phyloP scores from a whole-genome alignment of 2,113 vertebrate genomes.

The Gopherus flavomarginatus region DNA sequence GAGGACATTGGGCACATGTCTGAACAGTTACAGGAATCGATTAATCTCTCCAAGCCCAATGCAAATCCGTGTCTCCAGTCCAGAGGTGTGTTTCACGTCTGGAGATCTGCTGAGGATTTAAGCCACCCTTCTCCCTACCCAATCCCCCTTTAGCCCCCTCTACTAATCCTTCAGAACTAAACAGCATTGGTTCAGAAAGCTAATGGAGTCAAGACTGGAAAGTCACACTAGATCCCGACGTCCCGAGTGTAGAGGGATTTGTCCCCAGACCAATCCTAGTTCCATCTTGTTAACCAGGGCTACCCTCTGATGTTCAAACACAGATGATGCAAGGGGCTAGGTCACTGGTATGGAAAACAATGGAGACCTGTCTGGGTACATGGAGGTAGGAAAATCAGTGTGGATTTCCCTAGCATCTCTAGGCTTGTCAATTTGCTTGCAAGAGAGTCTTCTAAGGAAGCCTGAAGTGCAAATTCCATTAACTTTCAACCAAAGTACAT shows the following conservation, averaged over 20 bases:
- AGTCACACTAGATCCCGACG: not conserved
- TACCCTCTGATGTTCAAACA: not conserved
- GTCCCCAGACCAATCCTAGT: not conserved
- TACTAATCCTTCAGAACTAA: not conserved
- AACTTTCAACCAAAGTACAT: conserved; percentile 47
- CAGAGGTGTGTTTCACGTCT: accelerated
- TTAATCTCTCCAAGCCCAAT: not conserved
- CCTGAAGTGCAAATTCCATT: conserved; percentile 7
- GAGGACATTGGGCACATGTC: not conserved
- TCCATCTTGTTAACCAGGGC: not conserved
- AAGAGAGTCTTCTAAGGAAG: not conserved
- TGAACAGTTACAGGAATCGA: not conserved
- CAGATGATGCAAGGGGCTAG: not conserved
- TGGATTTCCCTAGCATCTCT: not conserved
- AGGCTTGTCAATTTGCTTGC: not conserved
- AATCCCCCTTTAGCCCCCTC: not conserved
- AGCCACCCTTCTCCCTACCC: not conserved
- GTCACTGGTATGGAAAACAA: not conserved
- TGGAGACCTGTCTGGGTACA: not conserved
- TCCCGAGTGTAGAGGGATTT: not conserved
- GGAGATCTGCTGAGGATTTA: not conserved
- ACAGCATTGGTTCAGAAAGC: not conserved
- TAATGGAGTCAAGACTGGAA: not conserved
- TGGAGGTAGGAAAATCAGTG: not conserved
- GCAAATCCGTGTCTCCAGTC: not conserved